Evolutionary conservation across 1,140 invertebrate genomes (phyloP), one percentile per base, ranked within the genome.

Genomic region (Bursaphelenchus mucronatus): DNA sequence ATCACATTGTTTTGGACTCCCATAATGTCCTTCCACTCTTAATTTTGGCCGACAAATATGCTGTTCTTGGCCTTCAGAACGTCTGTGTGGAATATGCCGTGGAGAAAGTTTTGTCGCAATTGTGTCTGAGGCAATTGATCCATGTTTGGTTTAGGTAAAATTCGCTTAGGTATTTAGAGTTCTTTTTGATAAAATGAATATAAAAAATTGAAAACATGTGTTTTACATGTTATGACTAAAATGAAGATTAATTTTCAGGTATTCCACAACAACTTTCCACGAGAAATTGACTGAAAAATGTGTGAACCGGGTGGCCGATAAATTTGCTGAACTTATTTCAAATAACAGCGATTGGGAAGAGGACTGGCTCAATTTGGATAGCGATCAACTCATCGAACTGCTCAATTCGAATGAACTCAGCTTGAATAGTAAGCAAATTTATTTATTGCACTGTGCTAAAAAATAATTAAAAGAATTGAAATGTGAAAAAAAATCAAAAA

Each of bases 61-160:
- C 83, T 71, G 81, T 84, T 8, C 63, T 66, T 13, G 82, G 82
- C 53, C 68, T 84, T n/a, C 74, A 78, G 21, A 81, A 79, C 69
- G 77, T 79, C 30, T 84, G 83, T 70, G 76, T 83, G 17, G 79
- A 82, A 56, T 84, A 83, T 74, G 82, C 83, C 8, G 76, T 82
- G 21, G 74, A 73, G 15, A 80, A 81, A 61, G 83, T 84, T 54
- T 79, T 84, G 39, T 82, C 83, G 10, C 78, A 80, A 58, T 70
- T 83, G 4, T 76, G 81, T 52, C 74, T 84, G 17, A 84, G 83
- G 63, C 82, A 83, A 59, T 74, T 84, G 17, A 83, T 84, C 64
- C 82, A 83, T 65, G 75, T 83, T 1, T 84, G 83, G 83, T 84
- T 84, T 70, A 82, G 82, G 56, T 84, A 84, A 61, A 78, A 82